phyloP scores from a whole-genome alignment of 1,140 invertebrate genomes.

The Coboldia fuscipes region DNA sequence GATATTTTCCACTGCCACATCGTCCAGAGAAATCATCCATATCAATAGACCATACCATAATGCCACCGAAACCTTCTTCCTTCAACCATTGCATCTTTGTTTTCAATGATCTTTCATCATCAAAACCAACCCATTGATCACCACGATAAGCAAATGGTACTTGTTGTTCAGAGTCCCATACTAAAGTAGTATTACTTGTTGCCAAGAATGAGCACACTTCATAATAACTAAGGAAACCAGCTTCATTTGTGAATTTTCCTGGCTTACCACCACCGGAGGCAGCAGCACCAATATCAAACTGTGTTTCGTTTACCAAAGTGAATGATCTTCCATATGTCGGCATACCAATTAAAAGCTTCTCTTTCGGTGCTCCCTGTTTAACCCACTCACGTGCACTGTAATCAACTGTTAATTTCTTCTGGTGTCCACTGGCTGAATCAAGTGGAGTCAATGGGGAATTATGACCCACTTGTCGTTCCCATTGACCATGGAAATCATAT shows the following conservation, averaged over 20 bases:
- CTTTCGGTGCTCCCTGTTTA: conserved; percentile 79
- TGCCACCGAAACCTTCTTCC: conserved; percentile 81
- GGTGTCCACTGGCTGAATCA: conserved; percentile 69
- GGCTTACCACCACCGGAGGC: conserved; percentile 64
- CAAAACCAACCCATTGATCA: conserved; percentile 91
- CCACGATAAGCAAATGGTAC: conserved; percentile 81
- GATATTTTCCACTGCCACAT: conserved; percentile 80
- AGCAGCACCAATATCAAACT: conserved; percentile 83
- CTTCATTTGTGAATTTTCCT: conserved; percentile 70
- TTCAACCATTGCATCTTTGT: conserved; percentile 92
- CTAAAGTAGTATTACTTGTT: conserved; percentile 75
- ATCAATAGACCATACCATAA: conserved; percentile 94
- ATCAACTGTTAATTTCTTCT: conserved; percentile 80
- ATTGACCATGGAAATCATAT: conserved; percentile 86
- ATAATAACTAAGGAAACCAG: conserved; percentile 83
- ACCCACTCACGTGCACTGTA: conserved; percentile 84
- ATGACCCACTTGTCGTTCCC: conserved; percentile 80
- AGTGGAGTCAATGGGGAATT: conserved; percentile 77
- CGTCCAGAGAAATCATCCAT: conserved; percentile 86
- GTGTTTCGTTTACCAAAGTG: conserved; percentile 66
- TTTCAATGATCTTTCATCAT: conserved; percentile 78
- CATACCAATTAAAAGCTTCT: conserved; percentile 90
- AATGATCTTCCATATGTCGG: conserved; percentile 89
- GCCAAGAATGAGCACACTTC: conserved; percentile 87
- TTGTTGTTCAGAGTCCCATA: conserved; percentile 92